Evolutionary conservation across 2,113 vertebrate species (phyloP), one percentile per base, ranked within the genome.

Genomic region (Fukomys damarensis): DNA sequence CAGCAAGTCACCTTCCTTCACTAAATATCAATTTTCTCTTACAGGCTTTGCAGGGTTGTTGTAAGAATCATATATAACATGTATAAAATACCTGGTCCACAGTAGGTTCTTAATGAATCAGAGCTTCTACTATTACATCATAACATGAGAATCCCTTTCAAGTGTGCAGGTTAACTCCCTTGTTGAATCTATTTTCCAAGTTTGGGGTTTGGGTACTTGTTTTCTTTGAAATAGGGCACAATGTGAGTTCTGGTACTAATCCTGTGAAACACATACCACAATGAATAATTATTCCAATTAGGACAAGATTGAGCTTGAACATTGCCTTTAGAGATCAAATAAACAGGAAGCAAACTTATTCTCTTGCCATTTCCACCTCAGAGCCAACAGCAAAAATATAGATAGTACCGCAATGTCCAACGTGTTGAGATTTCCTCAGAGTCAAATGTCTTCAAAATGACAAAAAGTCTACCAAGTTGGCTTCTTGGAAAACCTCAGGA

Each of bases 101-200:
- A 97, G 92, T 97, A 97, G 92, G 91, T 97, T 5, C 65, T 94
- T 89, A 94, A 74, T 91, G 97, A 94, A 94, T 93, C 66, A 89
- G 35, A 80, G 26, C 24, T 80, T 77, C 24, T 61, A 32, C 24
- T 76, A 4, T 90, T 65, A 92, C 32, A 72, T 77, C 52, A 87
- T 58, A 76, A 41, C 70, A 56, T n/a, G 43, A 87, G 65, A 96
- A 94, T 96, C 26, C 5, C 86, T 95, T 95, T 96, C 59, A 88
- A 93, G 72, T 54, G 41, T 89, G 86, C 81, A 26, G 5, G 32
- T 86, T 97, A 89, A 90, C 70, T 77, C 58, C 32, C 5, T 91
- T 87, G 61, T 58, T 91, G 16, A 96, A 88, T 96, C 28, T 93
- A 38, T 91, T 91, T 94, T 89, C 52, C 43, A 89, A 72, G 91